phyloP scores from a whole-genome alignment of 2,888 invertebrate genomes.

The Brenthis daphne region DNA sequence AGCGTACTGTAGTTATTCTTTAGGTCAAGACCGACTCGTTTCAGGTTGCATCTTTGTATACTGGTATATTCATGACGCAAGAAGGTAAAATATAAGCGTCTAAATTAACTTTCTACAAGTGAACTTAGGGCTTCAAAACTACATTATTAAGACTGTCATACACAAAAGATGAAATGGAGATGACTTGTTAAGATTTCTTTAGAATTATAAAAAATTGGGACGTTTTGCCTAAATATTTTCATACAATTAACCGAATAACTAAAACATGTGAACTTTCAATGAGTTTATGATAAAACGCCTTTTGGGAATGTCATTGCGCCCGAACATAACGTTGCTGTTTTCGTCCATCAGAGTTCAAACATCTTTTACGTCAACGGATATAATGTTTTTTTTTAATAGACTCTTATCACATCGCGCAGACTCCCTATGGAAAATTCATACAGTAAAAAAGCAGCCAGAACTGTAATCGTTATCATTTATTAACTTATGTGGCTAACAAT shows the following conservation, averaged over 20 bases:
- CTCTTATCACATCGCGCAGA: constrained; percentile 10
- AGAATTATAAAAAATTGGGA: no score
- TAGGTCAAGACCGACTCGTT: constrained; percentile 32
- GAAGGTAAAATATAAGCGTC: neutral
- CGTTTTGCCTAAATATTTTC: no score
- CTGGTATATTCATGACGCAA: neutral
- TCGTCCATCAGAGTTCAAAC: constrained; percentile 25
- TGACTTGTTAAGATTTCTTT: no score
- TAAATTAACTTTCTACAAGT: no score
- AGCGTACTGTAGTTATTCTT: constrained; percentile 14
- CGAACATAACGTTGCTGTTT: constrained; percentile 2
- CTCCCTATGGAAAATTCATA: neutral
- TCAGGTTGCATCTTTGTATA: constrained; percentile 19
- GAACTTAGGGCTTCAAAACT: no score
- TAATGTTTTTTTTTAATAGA: neutral
- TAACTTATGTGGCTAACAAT: constrained; percentile 2
- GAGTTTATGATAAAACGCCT: neutral
- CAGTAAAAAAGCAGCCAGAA: constrained; percentile 1
- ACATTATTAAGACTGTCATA: no score
- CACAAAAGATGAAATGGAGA: no score
- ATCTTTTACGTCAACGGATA: constrained; percentile 9
- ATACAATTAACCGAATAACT: no score
- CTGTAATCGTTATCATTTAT: constrained; percentile 3
- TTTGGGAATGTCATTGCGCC: no score
- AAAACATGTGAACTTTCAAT: no score